Evolutionary conservation across 2,888 invertebrate genomes (phyloP), one percentile per base, ranked within the genome.

Genomic region (Anorthoa munda): DNA sequence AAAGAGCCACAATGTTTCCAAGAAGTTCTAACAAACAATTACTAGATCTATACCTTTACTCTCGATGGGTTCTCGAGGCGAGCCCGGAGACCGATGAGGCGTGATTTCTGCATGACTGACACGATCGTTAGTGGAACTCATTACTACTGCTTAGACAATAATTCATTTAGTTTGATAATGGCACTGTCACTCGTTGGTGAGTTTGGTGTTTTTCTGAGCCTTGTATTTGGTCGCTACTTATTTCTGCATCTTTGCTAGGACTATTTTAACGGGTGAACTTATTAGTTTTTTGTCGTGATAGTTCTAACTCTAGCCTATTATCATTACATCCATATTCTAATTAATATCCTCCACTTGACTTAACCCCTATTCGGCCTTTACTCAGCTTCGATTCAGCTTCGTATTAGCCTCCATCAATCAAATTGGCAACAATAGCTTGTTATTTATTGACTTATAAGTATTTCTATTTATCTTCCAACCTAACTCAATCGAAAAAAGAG

Each of bases 61-160:
- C 53, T 46, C 64, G 65, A 69, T 78, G 65, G 71, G 68, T 77
- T 67, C 63, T 66, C 56, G 51, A 59, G 72, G 61, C 69, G 72
- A 70, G 69, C 72, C 58, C 39, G 18, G 66, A 74, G 77, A 66
- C 79, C 82, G 87, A 82, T 85, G 86, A 79, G 72, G 74, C 87
- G 85, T 85, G 72, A 77, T 82, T 83, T 85, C 83, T 82, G 75
- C 77, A 69, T 77, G 77, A 78, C 66, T 73, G 80, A 75, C 75
- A 63, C 66, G 53, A 39, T 74, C 83, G 76, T 83, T 84, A 77
- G 74, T 79, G 70, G 58, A 51, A 66, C 67, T 85, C 79, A 76
- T 81, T 86, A 80, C 66, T 55, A 63, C 63, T 78, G 69, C 76
- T 77, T 72, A 65, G 60, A 58, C 66, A 59, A 80, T 63, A 61